Base-by-base conservation (phyloP, 2,888 invertebrate genomes). In the Lasioglossum malachurum region DNA sequence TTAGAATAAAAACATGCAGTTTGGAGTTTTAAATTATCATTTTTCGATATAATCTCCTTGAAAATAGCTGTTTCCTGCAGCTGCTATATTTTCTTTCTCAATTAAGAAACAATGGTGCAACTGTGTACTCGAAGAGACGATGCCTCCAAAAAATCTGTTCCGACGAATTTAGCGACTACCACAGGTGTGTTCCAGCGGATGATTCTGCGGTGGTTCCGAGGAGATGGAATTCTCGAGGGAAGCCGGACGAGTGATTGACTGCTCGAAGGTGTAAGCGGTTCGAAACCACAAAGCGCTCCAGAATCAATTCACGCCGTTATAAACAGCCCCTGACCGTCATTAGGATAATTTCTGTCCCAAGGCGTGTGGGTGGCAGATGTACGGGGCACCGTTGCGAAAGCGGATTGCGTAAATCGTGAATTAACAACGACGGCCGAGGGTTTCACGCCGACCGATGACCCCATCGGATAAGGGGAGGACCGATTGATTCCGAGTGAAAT, bases 351-450 rank as follows among this genome's bases (percentile, higher is more conserved):
- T 88, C 92, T 93, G 93, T 93, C 93, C 94, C 92, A 92, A 92
- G 93, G 94, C 93, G 90, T 92, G 94, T 93, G 93, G 93, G 93
- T 93, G 94, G 94, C 94, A 94, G 94, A 94, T 94, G 94, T 89
- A 89, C 88, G 87, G 83, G 83, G 88, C 87, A 89, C 88, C 89
- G 87, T 90, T 90, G 87, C 90, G 89, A 93, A 93, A 93, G 87
- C 76, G 82, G 89, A 93, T 92, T 92, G 91, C 89, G 90, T 91
- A 92, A 93, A 90, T 91, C 88, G 92, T 89, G 90, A 92, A 92
- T 93, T 92, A 93, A 92, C 89, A 16, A 16, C 16, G 80, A 88
- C 80, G 87, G 79, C 79, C 84, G 78, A 89, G 87, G 84, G 87
- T 87, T 86, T 85, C 85, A 76, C 85, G 72, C 10, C 85, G 91